Percentiles rank a stretch among this genome's conserved stretches.
Conservation (phyloP, 2,113 vertebrate species). For the Tragelaphus strepsiceros region DNA sequence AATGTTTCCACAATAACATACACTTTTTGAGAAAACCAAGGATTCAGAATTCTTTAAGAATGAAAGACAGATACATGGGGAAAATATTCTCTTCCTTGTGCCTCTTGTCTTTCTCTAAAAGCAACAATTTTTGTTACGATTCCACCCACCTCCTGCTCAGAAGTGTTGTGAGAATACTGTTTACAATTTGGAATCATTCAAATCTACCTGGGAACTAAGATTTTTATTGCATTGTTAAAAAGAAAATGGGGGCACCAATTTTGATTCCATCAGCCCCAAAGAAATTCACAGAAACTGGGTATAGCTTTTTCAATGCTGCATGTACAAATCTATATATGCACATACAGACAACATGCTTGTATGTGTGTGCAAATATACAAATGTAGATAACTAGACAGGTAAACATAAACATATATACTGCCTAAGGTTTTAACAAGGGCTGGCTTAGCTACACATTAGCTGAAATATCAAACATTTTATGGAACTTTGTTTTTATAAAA, state of each 20-base stretch:
- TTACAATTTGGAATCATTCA: neutral
- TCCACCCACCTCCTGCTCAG: neutral
- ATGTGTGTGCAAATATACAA: neutral
- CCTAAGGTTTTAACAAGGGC: neutral
- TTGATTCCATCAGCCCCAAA: neutral
- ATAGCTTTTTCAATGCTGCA: neutral
- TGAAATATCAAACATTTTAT: neutral
- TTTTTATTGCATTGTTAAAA: neutral
- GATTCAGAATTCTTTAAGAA: neutral
- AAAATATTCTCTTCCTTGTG: neutral
- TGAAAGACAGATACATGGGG: neutral
- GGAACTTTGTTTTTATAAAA: neutral
- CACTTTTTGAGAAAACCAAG: neutral
- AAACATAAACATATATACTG: neutral
- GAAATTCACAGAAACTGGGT: neutral
- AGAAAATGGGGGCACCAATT: neutral
- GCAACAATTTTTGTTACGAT: neutral
- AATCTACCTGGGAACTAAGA: neutral
- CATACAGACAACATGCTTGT: neutral
- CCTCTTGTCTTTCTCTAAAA: neutral
- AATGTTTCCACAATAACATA: neutral
- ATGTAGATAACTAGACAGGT: neutral
- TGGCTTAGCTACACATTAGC: neutral
- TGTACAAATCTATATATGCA: neutral
- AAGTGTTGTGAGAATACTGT: neutral